These are phyloP conservation scores for Pleuronectes platessa DNA, from an alignment of 2,113 vertebrate genomes.

Conservation along the genomic window DNA sequence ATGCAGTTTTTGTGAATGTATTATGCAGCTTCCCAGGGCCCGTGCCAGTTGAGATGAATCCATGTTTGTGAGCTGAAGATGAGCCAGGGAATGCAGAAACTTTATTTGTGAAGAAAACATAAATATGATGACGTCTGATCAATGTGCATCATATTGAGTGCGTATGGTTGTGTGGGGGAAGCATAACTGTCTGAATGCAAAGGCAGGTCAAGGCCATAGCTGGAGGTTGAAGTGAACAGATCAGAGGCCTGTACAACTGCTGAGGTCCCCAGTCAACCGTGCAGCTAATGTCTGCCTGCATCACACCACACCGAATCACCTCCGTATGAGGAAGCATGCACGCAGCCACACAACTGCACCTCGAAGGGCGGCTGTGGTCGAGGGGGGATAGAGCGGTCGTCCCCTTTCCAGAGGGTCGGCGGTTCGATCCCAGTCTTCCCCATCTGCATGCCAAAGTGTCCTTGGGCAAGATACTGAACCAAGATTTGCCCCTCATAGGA, in stretches of 20 bases:
- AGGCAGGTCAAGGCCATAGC: not conserved
- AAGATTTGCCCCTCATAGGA: too few relatives aligned
- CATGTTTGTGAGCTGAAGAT: not conserved
- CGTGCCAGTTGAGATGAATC: too few relatives aligned
- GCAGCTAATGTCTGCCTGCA: not conserved
- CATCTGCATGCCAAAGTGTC: too few relatives aligned
- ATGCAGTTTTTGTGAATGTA: not conserved
- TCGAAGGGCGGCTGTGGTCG: too few relatives aligned
- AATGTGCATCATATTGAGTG: not conserved
- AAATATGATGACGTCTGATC: not conserved
- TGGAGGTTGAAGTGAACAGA: not conserved
- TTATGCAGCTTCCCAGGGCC: too few relatives aligned
- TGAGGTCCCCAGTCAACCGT: not conserved
- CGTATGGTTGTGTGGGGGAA: not conserved
- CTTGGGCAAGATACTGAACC: too few relatives aligned
- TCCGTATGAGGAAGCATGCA: not conserved
- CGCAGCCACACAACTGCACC: not conserved
- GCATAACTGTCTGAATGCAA: slow-evolving; percentile 23
- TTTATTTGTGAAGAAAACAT: not conserved
- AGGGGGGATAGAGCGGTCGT: too few relatives aligned
- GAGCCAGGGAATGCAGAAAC: not conserved
- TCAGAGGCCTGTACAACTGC: not conserved
- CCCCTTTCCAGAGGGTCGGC: too few relatives aligned
- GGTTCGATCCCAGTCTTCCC: too few relatives aligned
- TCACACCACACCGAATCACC: not conserved